A percentile compares a stretch with the other conserved stretches of the same genome.
Evolutionary conservation across 2,113 vertebrate genomes (phyloP).

Genomic region (Pelmatolapia mariae): DNA sequence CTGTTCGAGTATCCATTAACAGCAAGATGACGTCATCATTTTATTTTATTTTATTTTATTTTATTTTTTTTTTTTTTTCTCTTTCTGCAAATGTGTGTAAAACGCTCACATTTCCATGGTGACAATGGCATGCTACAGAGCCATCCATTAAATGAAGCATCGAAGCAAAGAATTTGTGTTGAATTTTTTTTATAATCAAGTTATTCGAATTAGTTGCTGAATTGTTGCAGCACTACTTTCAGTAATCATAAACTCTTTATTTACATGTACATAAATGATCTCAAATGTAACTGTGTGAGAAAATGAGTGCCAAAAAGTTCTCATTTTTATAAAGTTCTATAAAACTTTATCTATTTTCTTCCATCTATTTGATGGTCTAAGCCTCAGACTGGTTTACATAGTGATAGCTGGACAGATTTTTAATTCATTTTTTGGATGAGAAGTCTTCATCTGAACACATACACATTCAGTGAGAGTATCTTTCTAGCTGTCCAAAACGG

Average conservation of each 20-base stretch:
- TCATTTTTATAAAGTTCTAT: neutral
- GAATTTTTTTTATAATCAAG: neutral
- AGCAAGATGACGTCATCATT: too few species aligned
- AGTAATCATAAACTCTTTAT: neutral
- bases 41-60: too few species aligned
- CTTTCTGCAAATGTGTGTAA: neutral
- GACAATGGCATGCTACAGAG: neutral
- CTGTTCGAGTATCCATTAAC: too few species aligned
- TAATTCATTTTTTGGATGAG: neutral
- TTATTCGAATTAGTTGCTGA: neutral
- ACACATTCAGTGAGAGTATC: neutral
- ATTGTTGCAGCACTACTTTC: neutral
- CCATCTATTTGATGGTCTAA: neutral
- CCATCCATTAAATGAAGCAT: neutral
- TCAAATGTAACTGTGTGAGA: neutral
- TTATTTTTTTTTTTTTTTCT: too few species aligned
- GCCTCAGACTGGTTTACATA: neutral
- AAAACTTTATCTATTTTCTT: too few species aligned
- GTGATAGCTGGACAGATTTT: neutral
- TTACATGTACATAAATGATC: neutral
- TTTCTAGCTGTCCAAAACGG: neutral
- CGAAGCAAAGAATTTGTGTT: neutral
- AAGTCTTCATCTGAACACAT: neutral
- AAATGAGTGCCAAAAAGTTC: fast-evolving
- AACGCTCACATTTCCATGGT: neutral